Base-by-base conservation (phyloP, 2,888 invertebrate species). In the Drosophila atripex region DNA sequence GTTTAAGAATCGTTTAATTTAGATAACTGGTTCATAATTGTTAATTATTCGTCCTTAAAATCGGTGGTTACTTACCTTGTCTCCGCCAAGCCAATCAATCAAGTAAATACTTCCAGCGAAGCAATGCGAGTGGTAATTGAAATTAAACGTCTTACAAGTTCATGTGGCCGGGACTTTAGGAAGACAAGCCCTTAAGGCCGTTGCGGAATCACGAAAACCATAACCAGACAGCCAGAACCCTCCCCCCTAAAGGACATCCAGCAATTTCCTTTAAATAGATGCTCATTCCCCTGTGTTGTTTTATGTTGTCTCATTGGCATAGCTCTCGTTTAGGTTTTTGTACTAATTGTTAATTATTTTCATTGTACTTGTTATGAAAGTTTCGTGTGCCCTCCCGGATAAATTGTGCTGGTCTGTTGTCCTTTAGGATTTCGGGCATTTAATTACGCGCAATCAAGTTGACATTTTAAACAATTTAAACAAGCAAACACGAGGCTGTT, bases 381-480 rank as follows among this genome's bases (percentile, higher is more conserved):
- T 87, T 87, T 54, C 25, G 12, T 41, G 32, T 23, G 23, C 61
- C 46, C 7, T 14, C 2, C 7, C 9, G 18, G 35, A 21, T 28
- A 47, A 35, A 39, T 45, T 45, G 16, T 21, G 23, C 39, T 28
- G 5, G 38, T 39, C 38, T 38, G 21, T 83, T 85, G 77, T 83
- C 77, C 74, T 83, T 78, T 57, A 83, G 86, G 83, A 84, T 86
- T 87, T 77, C 71, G 76, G 77, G 84, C 89, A 84, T 88, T 88
- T 86, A 88, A 88, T 88, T 88, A 88, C 83, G 86, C 75, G 75
- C 84, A 88, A 86, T 88, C 79, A 88, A 88, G 83, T 88, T 88
- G 86, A 86, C 86, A 88, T 88, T 88, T 84, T 86, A 83, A 82
- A 88, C 86, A 86, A 88, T 88, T 88, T 82, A 86, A 86, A 78